Evolutionary conservation across 2,113 vertebrate species (phyloP).

Genomic region (Hyperoodon ampullatus): DNA sequence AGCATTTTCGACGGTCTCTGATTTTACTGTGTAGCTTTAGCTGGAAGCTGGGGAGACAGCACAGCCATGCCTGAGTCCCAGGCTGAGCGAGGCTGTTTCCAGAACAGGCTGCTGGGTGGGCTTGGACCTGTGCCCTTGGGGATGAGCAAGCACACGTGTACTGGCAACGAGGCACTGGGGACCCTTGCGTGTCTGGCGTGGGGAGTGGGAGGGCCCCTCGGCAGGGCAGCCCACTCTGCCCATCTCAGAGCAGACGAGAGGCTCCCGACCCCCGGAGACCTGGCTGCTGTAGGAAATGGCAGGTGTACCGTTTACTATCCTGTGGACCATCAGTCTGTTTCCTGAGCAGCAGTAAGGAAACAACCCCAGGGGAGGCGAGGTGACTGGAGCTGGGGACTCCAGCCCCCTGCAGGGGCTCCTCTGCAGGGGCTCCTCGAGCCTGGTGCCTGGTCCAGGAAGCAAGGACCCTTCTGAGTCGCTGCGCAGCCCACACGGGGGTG

Average conservation of each 20-base stretch:
- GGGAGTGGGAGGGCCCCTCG: neutral
- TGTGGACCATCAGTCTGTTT: accelerated
- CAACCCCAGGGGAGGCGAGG: accelerated
- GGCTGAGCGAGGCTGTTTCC: neutral
- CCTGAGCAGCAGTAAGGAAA: neutral
- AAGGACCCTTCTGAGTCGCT: accelerated
- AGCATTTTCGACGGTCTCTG: too few relatives aligned
- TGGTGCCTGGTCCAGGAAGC: neutral
- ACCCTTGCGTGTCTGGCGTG: accelerated
- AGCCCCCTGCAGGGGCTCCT: too few relatives aligned
- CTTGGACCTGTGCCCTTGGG: accelerated
- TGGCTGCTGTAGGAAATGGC: accelerated
- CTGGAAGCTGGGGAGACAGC: too few relatives aligned
- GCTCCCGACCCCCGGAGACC: neutral
- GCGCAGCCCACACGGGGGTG: accelerated
- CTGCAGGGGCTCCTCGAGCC: neutral
- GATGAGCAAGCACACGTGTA: accelerated
- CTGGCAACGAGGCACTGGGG: accelerated
- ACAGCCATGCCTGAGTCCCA: accelerated
- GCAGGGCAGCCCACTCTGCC: accelerated
- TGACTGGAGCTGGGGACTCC: neutral
- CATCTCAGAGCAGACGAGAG: neutral
- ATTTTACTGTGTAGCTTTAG: neutral
- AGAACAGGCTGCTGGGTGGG: neutral
- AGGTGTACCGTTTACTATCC: accelerated